Evolutionary conservation across 2,888 invertebrate species (phyloP), one percentile per base, ranked within the genome.

Genomic region (Germaria angustata): DNA sequence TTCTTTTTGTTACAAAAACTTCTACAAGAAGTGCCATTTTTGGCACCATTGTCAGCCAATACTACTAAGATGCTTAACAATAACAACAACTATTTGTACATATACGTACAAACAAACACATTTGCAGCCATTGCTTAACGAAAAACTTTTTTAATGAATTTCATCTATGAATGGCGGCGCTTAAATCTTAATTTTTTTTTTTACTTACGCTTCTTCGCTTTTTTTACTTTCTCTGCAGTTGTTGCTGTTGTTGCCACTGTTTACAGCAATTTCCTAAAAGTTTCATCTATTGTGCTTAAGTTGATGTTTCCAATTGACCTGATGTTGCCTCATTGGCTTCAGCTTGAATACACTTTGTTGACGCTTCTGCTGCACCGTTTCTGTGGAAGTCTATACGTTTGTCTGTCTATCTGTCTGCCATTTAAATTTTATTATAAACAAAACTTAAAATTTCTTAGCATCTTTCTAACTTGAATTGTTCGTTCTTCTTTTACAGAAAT

Each of bases 271-370:
- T 79, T 66, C 34, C 63, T 55, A 34, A 68, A 68, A 69, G 41
- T 79, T 79, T 22, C 49, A 65, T 49, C 49, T 41, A 63, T 75
- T 78, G 63, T 75, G 55, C 41, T 73, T 20, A 57, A 71, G 75
- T 79, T 71, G 82, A 71, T 76, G 65, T 61, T 82, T 75, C 41
- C 68, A 73, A 81, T 69, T 81, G 81, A 78, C 81, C 81, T 63
- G 78, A 46, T 71, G 78, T 55, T 78, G 81, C 46, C 69, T 82
- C 78, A 82, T 79, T 82, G 82, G 82, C 78, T 75, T 79, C 69
- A 75, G 65, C 17, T 53, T 71, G 39, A 55, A 51, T 46, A 59
- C 22, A 72, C 22, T 79, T 79, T 41, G 49, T 34, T 65, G 63
- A 65, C 28, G 69, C 51, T 57, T 49, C 39, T 51, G 22, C 55